phyloP scores from a whole-genome alignment of 2,113 vertebrate species.

The Australoheros scitulus region DNA sequence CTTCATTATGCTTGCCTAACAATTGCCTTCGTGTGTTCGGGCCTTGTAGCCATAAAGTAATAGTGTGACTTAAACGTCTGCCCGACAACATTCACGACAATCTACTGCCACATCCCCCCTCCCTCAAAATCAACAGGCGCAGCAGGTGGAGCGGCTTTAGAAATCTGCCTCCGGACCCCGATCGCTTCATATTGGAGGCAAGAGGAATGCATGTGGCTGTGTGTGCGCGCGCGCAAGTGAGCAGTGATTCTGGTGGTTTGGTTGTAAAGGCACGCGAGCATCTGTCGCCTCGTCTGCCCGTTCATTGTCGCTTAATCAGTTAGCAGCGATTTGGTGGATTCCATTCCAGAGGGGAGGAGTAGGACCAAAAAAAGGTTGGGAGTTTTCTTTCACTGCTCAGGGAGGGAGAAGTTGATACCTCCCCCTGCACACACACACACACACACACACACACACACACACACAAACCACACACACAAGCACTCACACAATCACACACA shows the following conservation, averaged over 20 bases:
- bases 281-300: slow-evolving; percentile 89
- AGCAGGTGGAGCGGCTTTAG: slow-evolving; percentile 87
- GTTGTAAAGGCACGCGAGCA: slow-evolving; percentile 99
- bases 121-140: slow-evolving; percentile 78
- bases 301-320: slow-evolving; percentile 94
- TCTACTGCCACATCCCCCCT: not conserved
- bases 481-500: not conserved
- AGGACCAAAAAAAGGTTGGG: slow-evolving; percentile 32
- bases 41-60: slow-evolving; percentile 79
- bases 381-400: slow-evolving; percentile 60
- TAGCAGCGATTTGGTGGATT: slow-evolving; percentile 80
- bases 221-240: slow-evolving; percentile 67
- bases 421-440: slow-evolving; percentile 5
- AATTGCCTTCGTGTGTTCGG: slow-evolving; percentile 30
- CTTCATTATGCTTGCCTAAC: slow-evolving; percentile 8
- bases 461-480: not conserved
- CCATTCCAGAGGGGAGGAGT: slow-evolving; percentile 55
- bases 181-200: slow-evolving; percentile 34
- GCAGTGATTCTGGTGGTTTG: slow-evolving; percentile 75
- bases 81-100: slow-evolving; percentile 64
- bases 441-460: not conserved
- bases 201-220: slow-evolving; percentile 71
- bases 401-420: slow-evolving; percentile 43
- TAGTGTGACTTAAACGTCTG: slow-evolving; percentile 82
- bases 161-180: slow-evolving; percentile 18